Percentiles rank a stretch among this genome's conserved stretches.
phyloP scores from a whole-genome alignment of 2,888 invertebrate species.

The Auanema sp. region DNA sequence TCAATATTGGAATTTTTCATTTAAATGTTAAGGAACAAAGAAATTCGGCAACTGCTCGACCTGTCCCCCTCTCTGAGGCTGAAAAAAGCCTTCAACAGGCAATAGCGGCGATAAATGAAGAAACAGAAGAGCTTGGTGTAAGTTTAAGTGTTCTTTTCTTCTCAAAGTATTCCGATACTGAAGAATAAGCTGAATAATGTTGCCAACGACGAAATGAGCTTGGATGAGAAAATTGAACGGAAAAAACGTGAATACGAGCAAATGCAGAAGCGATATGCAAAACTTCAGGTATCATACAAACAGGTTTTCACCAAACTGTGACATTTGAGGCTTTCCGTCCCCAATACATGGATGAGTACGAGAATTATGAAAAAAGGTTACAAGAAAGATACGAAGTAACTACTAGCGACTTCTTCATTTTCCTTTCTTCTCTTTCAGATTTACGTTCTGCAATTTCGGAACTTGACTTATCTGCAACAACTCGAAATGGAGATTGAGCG shows the following conservation, averaged over 20 bases:
- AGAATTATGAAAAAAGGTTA: conserved; percentile 82
- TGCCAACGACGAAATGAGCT: conserved; percentile 82
- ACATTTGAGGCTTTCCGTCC: conserved; percentile 70
- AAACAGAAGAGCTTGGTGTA: conserved; percentile 37
- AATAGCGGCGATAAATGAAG: conserved; percentile 71
- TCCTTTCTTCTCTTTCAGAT: conserved; percentile 74
- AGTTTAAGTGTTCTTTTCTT: not conserved
- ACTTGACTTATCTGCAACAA: conserved; percentile 83
- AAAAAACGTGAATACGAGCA: conserved; percentile 85
- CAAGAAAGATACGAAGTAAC: conserved; percentile 70
- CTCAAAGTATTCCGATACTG: conserved; percentile 6
- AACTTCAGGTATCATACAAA: conserved; percentile 74
- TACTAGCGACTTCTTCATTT: conserved; percentile 68
- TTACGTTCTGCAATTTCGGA: conserved; percentile 84
- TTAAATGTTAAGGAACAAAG: conserved; percentile 22
- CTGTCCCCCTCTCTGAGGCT: conserved; percentile 70
- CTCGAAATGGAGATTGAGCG: conserved; percentile 81
- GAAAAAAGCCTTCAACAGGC: conserved; percentile 80
- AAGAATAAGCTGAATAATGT: conserved; percentile 78
- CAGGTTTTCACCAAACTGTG: conserved; percentile 1
- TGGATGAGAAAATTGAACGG: conserved; percentile 89
- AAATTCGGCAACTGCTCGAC: conserved; percentile 29
- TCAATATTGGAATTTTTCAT: not conserved
- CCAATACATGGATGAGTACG: conserved; percentile 93
- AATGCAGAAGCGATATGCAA: conserved; percentile 87